phyloP scores from a whole-genome alignment of 1,140 invertebrate genomes.

The Sinonovacula constricta region DNA sequence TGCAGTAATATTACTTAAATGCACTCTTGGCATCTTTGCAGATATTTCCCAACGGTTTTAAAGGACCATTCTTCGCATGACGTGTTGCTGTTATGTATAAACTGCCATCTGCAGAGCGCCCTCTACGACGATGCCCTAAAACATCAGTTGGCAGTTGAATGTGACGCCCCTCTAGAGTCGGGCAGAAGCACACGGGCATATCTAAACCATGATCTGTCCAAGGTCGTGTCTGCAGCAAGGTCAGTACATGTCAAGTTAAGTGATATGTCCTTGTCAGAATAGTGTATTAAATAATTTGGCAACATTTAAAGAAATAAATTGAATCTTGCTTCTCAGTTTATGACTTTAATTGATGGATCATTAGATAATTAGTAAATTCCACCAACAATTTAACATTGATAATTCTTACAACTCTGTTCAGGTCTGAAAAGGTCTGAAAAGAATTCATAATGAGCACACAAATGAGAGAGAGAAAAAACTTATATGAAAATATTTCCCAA shows the following conservation, averaged over 20 bases:
- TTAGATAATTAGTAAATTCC: background rate
- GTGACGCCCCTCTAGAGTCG: conserved; percentile 83
- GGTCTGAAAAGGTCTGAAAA: background rate
- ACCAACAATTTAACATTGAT: background rate
- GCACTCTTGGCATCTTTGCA: conserved; percentile 55
- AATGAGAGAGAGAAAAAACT: too few species aligned
- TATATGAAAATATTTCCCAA: too few species aligned
- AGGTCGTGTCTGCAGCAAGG: conserved; percentile 83
- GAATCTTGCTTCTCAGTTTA: too few species aligned
- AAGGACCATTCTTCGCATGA: conserved; percentile 92
- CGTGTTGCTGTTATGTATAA: conserved; percentile 86
- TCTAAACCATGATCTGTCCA: conserved; percentile 77
- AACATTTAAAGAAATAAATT: too few species aligned
- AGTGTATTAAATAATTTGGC: background rate
- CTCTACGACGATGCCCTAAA: conserved; percentile 84
- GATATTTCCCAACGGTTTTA: conserved; percentile 88
- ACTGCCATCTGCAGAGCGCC: conserved; percentile 87
- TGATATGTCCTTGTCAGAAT: background rate
- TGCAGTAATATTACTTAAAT: too few species aligned
- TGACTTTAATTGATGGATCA: background rate
- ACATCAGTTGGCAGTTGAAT: conserved; percentile 82
- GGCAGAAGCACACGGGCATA: conserved; percentile 75
- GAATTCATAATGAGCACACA: too few species aligned
- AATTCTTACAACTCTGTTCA: background rate
- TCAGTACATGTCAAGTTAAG: conserved; percentile 40